A percentile compares a stretch with the other conserved stretches of the same genome.
phyloP scores from a whole-genome alignment of 2,113 vertebrate species.

The Puma concolor region DNA sequence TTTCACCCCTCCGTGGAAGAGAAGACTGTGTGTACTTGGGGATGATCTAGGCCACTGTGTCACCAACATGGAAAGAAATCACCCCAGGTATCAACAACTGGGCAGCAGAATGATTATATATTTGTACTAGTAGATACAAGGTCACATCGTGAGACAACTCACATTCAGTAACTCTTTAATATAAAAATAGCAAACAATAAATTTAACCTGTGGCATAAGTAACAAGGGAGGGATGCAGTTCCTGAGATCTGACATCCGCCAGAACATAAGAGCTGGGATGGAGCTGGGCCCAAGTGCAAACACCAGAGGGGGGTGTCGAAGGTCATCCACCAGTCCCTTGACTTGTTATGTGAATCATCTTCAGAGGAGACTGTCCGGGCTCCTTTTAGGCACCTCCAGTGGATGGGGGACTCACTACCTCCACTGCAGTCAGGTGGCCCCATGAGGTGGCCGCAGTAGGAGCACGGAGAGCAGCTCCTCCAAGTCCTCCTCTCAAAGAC shows the following conservation, averaged over 20 bases:
- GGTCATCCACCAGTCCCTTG: not conserved
- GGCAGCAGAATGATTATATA: not conserved
- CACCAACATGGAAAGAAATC: not conserved
- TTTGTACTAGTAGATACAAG: not conserved
- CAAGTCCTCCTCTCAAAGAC: not conserved
- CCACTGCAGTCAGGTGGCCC: rapidly evolving
- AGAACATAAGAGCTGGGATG: not conserved
- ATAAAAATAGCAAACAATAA: constrained; percentile 17
- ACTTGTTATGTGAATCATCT: not conserved
- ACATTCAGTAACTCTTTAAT: not conserved
- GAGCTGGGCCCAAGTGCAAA: not conserved
- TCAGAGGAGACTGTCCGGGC: not conserved
- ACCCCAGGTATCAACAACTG: not conserved
- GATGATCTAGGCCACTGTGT: not conserved
- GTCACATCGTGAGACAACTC: not conserved
- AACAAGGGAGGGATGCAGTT: not conserved
- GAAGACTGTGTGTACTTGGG: not conserved
- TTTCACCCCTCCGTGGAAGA: not conserved
- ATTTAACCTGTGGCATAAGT: not conserved
- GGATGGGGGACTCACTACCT: not conserved
- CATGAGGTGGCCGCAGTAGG: not conserved
- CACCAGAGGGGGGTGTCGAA: not conserved
- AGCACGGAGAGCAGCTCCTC: not conserved
- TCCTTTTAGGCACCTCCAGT: not conserved
- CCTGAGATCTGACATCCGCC: not conserved